These are phyloP conservation scores for Delia radicum DNA, from an alignment of 1,140 invertebrate species.

Conservation along the genomic window DNA sequence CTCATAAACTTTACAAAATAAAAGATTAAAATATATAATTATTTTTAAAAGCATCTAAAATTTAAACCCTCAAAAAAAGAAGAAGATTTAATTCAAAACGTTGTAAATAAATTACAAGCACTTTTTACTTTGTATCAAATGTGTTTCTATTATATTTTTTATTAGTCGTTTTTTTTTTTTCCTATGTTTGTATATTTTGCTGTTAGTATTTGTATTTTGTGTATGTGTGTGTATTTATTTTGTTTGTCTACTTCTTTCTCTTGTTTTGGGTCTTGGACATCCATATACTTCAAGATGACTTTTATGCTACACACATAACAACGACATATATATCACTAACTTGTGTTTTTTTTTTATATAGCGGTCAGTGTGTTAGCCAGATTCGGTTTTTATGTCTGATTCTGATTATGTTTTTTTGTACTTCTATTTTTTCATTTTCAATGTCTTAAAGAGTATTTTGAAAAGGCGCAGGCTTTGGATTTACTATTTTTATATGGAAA, in stretches of 20 bases:
- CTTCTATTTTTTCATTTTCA: not conserved
- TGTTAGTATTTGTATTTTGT: not conserved
- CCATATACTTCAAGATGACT: not conserved
- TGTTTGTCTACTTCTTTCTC: not conserved
- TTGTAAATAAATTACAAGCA: not conserved
- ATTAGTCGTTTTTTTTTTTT: not conserved
- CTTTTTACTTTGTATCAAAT: not conserved
- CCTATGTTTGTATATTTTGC: not conserved
- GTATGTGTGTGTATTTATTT: not conserved
- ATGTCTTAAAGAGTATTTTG: not conserved
- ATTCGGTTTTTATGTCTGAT: conserved; percentile 4
- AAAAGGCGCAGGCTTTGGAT: not conserved
- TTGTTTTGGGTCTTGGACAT: not conserved
- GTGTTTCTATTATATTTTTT: not conserved
- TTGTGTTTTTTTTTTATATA: conserved; percentile 14
- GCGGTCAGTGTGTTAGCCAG: conserved; percentile 19
- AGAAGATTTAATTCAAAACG: not conserved
- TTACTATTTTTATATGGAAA: not conserved
- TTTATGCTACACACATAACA: not conserved
- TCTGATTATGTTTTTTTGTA: not conserved
- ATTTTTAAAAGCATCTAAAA: not conserved
- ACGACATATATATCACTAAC: conserved; percentile 1
- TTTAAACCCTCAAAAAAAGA: not conserved
- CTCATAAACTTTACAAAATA: not conserved
- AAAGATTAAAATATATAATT: not conserved